Conservation (phyloP, 1,140 invertebrate species). For the Drosophila hydei region DNA sequence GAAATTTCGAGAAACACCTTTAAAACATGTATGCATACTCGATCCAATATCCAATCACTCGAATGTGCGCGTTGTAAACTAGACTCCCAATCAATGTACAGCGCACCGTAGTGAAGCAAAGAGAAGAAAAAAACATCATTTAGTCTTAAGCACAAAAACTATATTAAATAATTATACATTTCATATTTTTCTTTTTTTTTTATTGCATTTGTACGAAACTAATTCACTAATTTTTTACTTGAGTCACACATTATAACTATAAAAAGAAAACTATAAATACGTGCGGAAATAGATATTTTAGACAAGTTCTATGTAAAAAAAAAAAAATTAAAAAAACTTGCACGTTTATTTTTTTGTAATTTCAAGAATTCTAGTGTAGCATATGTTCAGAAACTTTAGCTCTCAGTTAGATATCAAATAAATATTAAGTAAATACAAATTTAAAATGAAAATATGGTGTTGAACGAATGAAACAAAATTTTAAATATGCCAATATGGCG, state of each 20-base stretch:
- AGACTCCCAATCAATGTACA: slow-evolving; percentile 34
- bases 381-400: not conserved
- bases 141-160: slow-evolving; percentile 31
- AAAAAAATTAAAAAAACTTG: not conserved
- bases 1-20: not conserved
- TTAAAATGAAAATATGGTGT: not conserved
- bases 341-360: not conserved
- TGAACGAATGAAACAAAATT: too few relatives aligned
- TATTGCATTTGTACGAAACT: slow-evolving; percentile 15
- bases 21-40: slow-evolving; percentile 13
- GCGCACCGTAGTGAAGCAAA: slow-evolving; percentile 16
- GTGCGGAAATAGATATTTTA: slow-evolving; percentile 40
- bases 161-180: slow-evolving; percentile 22
- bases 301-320: slow-evolving; percentile 33
- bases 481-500: not conserved
- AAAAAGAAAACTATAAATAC: slow-evolving; percentile 21
- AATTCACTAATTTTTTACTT: slow-evolving; percentile 22
- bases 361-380: not conserved
- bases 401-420: not conserved
- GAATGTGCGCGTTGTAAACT: slow-evolving; percentile 54
- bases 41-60: slow-evolving; percentile 3
- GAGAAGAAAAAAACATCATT: slow-evolving; percentile 9
- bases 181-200: slow-evolving; percentile 23
- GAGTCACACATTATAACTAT: slow-evolving; percentile 17
- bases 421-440: not conserved